phyloP scores from a whole-genome alignment of 2,113 vertebrate genomes.

The Boulengeromyrus knoepffleri region DNA sequence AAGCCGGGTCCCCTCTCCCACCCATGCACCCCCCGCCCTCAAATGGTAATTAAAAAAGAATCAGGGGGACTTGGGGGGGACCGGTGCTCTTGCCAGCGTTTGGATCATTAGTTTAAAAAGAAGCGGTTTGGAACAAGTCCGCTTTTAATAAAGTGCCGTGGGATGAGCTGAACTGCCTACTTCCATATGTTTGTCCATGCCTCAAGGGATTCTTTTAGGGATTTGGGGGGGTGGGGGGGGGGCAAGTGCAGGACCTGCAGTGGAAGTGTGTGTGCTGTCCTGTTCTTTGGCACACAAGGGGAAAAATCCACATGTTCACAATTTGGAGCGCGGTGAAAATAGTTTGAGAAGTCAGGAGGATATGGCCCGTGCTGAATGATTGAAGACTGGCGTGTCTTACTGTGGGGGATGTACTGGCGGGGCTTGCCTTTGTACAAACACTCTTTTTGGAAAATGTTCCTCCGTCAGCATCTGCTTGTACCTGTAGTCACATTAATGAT shows the following conservation, averaged over 20 bases:
- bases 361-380: slow-evolving; percentile 8
- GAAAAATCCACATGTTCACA: slow-evolving; percentile 41
- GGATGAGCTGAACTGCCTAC: slow-evolving; percentile 46
- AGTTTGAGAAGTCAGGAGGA: slow-evolving; percentile 35
- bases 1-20: neutral
- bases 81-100: slow-evolving; percentile 48
- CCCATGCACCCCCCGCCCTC: slow-evolving; percentile 24
- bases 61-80: slow-evolving; percentile 48
- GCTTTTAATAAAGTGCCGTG: slow-evolving; percentile 57
- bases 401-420: neutral
- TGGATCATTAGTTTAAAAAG: slow-evolving; percentile 52
- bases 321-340: slow-evolving; percentile 40
- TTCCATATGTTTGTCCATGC: slow-evolving; percentile 49
- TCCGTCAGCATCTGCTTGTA: slow-evolving; percentile 1
- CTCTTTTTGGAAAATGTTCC: slow-evolving; percentile 20
- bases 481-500: neutral
- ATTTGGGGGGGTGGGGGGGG: neutral
- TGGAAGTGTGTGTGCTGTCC: slow-evolving; percentile 20
- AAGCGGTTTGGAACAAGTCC: slow-evolving; percentile 50
- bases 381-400: slow-evolving; percentile 26
- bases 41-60: slow-evolving; percentile 62
- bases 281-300: slow-evolving; percentile 25
- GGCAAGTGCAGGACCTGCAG: slow-evolving; percentile 37
- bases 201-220: slow-evolving; percentile 45
- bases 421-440: slow-evolving; percentile 13